Base-by-base conservation (phyloP, 2,888 invertebrate species). In the Acrocyrtus sp. region DNA sequence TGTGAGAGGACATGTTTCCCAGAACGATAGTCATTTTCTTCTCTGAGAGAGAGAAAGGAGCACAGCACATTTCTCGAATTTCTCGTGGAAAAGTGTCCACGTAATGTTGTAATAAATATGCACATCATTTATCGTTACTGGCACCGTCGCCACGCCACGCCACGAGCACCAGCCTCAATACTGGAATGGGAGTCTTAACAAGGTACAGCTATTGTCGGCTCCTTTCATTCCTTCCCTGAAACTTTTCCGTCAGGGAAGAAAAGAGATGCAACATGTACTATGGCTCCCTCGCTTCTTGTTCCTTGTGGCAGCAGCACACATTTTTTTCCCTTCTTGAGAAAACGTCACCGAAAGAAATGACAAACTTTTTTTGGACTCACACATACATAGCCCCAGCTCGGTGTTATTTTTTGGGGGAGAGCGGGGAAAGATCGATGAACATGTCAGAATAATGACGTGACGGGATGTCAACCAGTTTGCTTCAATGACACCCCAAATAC, bases 381-480 rank as follows among this genome's bases (percentile, higher is more conserved):
- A n/a, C n/a, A n/a, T n/a, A n/a, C n/a, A n/a, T n/a, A n/a, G n/a
- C n/a, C n/a, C n/a, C n/a, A n/a, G 8, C 41, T 6, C n/a, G 15
- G 41, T 2, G 17, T 41, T 41, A 41, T 41, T 41, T 17, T 41
- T 4, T 3, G 41, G 17, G 17, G 17, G n/a, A n/a, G 61, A 70
- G 57, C 48, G 47, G n/a, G n/a, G n/a, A n/a, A 75, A 78, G 78
- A 81, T 80, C 79, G 81, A 81, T 80, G 81, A 81, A 80, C 80
- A 81, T 72, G 80, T 80, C 81, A 81, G 78, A 80, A 78, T 77
- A 81, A 79, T 81, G 75, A 63, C 70, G 73, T 77, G 75, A 78
- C 79, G 78, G 77, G 75, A 61, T 78, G 80, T 81, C 81, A 81
- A 79, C 77, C 78, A 77, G 73, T 77, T 56, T 58, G 5, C 34